Conservation (phyloP, 2,113 vertebrate species). For the Lipotes vexillifer region DNA sequence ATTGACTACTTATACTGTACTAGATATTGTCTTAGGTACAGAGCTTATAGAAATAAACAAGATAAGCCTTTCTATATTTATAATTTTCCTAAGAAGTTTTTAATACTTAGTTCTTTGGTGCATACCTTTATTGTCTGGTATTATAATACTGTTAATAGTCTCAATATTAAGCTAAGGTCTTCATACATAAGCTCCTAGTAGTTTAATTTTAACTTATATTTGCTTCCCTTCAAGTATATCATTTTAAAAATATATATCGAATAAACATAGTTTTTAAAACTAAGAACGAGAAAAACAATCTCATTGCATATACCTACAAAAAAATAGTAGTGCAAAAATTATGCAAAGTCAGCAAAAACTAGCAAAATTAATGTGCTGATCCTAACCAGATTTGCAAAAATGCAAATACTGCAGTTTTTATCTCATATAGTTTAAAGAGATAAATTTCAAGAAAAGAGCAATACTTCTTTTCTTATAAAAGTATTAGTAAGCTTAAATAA, state of each 20-base stretch:
- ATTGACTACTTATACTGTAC: neutral
- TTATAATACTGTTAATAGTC: neutral
- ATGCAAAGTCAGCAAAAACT: slow-evolving; percentile 74
- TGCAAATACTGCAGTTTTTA: slow-evolving; percentile 78
- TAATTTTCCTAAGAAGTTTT: neutral
- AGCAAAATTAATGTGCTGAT: slow-evolving; percentile 80
- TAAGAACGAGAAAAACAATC: slow-evolving; percentile 61
- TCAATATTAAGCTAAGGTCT: neutral
- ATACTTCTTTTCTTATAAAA: slow-evolving; percentile 68
- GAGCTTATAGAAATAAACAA: neutral
- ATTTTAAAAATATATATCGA: neutral
- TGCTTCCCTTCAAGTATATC: slow-evolving; percentile 45
- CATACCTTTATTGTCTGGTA: neutral
- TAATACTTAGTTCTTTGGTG: neutral
- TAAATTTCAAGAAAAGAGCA: slow-evolving; percentile 76
- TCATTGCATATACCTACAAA: slow-evolving; percentile 62
- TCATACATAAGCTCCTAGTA: neutral
- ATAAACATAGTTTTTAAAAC: slow-evolving; percentile 39
- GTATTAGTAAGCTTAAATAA: slow-evolving; percentile 72
- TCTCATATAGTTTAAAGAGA: slow-evolving; percentile 73
- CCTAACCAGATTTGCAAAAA: slow-evolving; percentile 79
- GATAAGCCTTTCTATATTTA: neutral
- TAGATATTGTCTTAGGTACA: neutral
- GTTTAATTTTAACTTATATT: neutral
- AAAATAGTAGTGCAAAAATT: slow-evolving; percentile 72